Percentiles rank a stretch among this genome's conserved stretches.
Conservation (phyloP, 2,888 invertebrate genomes). For the Idaea aversata region DNA sequence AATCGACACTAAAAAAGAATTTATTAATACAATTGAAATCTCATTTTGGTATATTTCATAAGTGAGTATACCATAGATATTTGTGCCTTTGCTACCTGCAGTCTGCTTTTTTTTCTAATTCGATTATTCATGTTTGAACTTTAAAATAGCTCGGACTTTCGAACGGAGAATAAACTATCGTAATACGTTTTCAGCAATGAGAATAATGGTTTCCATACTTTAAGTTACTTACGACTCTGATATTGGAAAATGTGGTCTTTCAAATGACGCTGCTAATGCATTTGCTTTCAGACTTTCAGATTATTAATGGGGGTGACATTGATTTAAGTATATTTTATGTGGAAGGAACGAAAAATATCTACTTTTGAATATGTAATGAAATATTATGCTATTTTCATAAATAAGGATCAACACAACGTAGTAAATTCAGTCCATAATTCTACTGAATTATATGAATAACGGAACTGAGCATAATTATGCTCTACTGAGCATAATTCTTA, state of each 20-base stretch:
- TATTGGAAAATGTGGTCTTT: background rate
- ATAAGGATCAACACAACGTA: too few relatives aligned
- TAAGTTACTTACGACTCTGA: background rate
- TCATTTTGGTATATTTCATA: too few relatives aligned
- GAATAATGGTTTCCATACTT: slow-evolving; percentile 19
- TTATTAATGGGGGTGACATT: background rate
- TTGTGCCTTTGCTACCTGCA: too few relatives aligned
- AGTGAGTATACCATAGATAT: too few relatives aligned
- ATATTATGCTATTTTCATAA: too few relatives aligned
- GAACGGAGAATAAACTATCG: slow-evolving; percentile 23
- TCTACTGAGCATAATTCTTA: too few relatives aligned
- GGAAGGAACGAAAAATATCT: background rate
- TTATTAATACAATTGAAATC: too few relatives aligned
- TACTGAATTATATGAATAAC: too few relatives aligned
- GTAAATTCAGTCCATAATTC: too few relatives aligned
- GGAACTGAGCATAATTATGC: too few relatives aligned
- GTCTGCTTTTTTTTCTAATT: background rate
- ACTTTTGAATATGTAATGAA: too few relatives aligned
- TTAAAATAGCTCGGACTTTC: background rate
- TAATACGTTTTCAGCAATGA: slow-evolving; percentile 22
- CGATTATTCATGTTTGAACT: background rate
- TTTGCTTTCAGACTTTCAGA: background rate
- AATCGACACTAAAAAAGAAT: too few relatives aligned
- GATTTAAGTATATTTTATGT: background rate
- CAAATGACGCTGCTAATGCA: background rate